A percentile compares a stretch with the other conserved stretches of the same genome.
phyloP scores from a whole-genome alignment of 1,140 invertebrate genomes.

The Meteorus sp. region DNA sequence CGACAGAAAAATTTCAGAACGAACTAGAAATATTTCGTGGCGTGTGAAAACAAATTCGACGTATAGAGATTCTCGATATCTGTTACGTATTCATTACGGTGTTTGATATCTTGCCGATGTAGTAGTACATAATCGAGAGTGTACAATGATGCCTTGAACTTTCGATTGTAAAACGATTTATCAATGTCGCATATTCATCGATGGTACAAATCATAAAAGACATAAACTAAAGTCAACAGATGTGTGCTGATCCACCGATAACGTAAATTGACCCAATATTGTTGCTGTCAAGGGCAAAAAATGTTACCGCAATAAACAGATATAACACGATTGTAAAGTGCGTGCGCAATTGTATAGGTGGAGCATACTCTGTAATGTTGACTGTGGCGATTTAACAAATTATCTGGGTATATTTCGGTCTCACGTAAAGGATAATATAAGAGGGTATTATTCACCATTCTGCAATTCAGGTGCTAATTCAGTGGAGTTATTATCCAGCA shows the following conservation, averaged over 20 bases:
- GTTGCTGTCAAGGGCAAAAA: slow-evolving; percentile 22
- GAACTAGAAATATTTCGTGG: not conserved
- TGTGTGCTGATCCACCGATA: slow-evolving; percentile 18
- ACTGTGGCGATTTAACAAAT: too few relatives aligned
- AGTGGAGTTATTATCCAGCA: slow-evolving; percentile 35
- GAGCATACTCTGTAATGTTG: too few relatives aligned
- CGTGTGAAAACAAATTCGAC: not conserved
- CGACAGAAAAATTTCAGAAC: too few relatives aligned
- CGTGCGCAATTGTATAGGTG: too few relatives aligned
- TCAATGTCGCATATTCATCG: not conserved
- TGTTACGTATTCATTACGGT: slow-evolving; percentile 19
- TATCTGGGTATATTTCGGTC: too few relatives aligned
- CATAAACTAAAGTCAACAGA: slow-evolving; percentile 22
- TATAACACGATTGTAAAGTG: too few relatives aligned
- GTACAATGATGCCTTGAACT: slow-evolving; percentile 8
- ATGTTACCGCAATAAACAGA: not conserved
- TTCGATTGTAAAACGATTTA: slow-evolving; percentile 15
- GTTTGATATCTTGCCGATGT: not conserved
- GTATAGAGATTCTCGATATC: too few relatives aligned
- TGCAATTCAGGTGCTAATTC: slow-evolving; percentile 35
- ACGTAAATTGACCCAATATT: slow-evolving; percentile 27
- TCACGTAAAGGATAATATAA: too few relatives aligned
- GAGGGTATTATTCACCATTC: slow-evolving; percentile 4
- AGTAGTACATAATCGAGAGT: not conserved
- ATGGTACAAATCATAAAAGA: not conserved